These are phyloP conservation scores for Drosophila bocki DNA, from an alignment of 1,140 invertebrate species.

Conservation along the genomic window DNA sequence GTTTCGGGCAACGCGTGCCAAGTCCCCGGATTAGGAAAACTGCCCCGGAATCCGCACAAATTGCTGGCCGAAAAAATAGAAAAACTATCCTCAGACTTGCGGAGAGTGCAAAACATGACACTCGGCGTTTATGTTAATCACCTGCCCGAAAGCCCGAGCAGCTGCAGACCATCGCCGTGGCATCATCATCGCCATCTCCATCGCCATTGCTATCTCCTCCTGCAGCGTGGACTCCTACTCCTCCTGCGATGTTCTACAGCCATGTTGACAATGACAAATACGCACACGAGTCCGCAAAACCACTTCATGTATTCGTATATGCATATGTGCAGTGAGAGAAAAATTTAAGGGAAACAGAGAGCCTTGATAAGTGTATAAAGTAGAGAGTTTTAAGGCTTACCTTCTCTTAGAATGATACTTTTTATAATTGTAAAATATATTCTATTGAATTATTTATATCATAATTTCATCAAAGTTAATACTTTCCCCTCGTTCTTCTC, in stretches of 20 bases:
- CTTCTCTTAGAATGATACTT: no score
- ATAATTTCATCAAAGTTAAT: not conserved
- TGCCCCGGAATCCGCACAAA: slow-evolving; percentile 55
- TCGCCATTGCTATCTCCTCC: slow-evolving; percentile 7
- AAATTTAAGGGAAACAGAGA: slow-evolving; percentile 5
- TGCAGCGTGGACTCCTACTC: slow-evolving; percentile 6
- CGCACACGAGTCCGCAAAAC: slow-evolving; percentile 62
- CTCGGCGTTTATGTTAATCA: slow-evolving; percentile 85
- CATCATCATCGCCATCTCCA: slow-evolving; percentile 11
- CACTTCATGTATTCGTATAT: slow-evolving; percentile 13
- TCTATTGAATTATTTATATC: not conserved
- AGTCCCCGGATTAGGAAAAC: slow-evolving; percentile 54
- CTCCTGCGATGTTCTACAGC: slow-evolving; percentile 69
- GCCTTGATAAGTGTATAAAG: not conserved
- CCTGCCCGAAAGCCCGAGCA: slow-evolving; percentile 81
- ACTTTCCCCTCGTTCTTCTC: rapidly evolving
- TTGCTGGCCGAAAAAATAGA: slow-evolving; percentile 47
- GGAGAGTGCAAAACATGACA: slow-evolving; percentile 81
- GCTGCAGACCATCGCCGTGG: slow-evolving; percentile 56
- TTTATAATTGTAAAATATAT: no score
- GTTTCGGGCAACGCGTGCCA: slow-evolving; percentile 74
- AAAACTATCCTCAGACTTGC: slow-evolving; percentile 43
- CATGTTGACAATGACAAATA: slow-evolving; percentile 85
- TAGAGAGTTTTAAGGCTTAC: no score
- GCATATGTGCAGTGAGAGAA: slow-evolving; percentile 11